Evolutionary conservation across 2,113 vertebrate species (phyloP), one percentile per base, ranked within the genome.

Genomic region (Orycteropus afer): DNA sequence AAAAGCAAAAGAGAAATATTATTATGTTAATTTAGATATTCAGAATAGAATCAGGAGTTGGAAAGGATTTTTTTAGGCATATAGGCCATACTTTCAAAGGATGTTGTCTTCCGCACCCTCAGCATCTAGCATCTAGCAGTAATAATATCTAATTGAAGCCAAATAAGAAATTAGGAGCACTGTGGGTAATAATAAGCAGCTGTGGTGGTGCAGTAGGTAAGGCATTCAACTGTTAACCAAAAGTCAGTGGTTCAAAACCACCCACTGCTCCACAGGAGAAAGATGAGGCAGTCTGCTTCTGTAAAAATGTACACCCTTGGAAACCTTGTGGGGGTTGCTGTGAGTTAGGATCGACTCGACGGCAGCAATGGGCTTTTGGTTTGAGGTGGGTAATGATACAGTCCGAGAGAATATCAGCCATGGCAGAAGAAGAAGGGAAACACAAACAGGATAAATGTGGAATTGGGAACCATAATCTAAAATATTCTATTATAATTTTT

Each of bases 1-100:
- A 51, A 71, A 78, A 86, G 29, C 67, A 61, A 87, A 82, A n/a
- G 73, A 74, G 42, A 67, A 78, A 57, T 40, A 42, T 9, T 2
- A 40, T 67, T 63, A 57, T 51, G 67, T 53, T 47, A 69, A 47
- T n/a, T 95, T 93, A 80, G 53, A 82, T 80, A 63, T 89, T 49
- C 37, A 63, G n/a, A 61, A 34, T 55, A 51, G 69, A 42, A 25
- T 69, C 45, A 53, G 76, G 14, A 83, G 47, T 29, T 80, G 53
- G 42, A 88, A 92, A 96, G 5, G 40, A 34, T 81, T 78, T 63
- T 81, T 42, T 71, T 77, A 61, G 42, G 1, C n/a, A 37, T 5
- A 47, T 1, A 42, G 83, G 32, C 7, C 45, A 94, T 23, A 65
- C 4, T 85, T 45, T 40, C 47, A 47, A 85, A 85, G 45, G 69